Conservation (phyloP, 2,797 vertebrate species). For the Pristis pectinata region DNA sequence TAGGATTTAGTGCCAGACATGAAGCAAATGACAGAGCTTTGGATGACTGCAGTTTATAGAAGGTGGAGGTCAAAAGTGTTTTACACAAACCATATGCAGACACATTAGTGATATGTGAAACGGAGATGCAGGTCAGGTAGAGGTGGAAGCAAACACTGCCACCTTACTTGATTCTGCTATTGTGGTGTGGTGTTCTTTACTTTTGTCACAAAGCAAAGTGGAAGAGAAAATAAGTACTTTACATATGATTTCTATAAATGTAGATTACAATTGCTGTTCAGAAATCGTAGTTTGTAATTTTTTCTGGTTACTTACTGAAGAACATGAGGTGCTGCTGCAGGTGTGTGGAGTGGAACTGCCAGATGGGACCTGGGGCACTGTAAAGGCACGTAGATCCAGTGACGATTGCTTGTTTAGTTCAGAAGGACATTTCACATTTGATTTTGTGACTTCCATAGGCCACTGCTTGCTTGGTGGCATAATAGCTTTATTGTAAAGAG, state of each 20-base stretch:
- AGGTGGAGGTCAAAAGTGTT: neutral
- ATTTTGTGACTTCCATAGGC: conserved; percentile 61
- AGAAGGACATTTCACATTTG: conserved; percentile 36
- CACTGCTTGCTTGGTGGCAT: conserved; percentile 62
- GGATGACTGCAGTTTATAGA: neutral
- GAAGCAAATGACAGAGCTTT: neutral
- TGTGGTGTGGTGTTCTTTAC: too few relatives aligned
- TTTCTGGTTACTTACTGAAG: conserved; percentile 66
- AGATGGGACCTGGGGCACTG: conserved; percentile 63
- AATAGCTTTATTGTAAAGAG: conserved; percentile 56
- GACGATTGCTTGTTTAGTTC: conserved; percentile 50
- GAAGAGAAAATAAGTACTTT: neutral
- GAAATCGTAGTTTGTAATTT: neutral
- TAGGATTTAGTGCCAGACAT: neutral
- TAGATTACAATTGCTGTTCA: neutral
- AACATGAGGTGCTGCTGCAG: conserved; percentile 78
- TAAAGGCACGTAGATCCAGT: conserved; percentile 57
- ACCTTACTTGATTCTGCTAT: neutral
- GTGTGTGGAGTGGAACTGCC: conserved; percentile 77
- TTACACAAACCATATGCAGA: neutral
- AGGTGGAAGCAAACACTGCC: neutral
- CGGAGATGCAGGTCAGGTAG: neutral
- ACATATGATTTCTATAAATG: neutral
- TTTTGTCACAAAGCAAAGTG: neutral
- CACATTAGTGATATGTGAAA: too few relatives aligned